Evolutionary conservation across 64 coral and sea anemone species (phyloP), one percentile per base, ranked within the genome.

Genomic region (Dendronephthya gigantea): DNA sequence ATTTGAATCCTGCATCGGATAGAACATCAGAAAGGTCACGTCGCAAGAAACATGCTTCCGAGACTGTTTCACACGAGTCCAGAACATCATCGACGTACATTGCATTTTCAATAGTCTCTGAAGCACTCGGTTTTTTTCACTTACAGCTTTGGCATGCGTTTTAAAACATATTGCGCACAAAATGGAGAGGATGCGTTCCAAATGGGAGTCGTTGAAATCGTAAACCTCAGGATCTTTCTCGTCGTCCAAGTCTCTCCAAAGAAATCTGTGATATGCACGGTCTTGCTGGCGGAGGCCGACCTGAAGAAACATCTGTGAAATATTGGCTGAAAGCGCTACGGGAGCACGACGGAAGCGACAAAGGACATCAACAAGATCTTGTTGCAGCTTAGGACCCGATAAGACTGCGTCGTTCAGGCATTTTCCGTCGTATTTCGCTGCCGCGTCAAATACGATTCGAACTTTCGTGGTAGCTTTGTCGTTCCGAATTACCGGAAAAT

Each of bases 261-360:
- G 47, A 50, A 92, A 89, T 48, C 76, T 82, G 58, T 86, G 91
- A 35, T 50, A 92, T 11, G 37, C 19, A 35, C 84, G 31, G 40
- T 92, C 91, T 48, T 85, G 35, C 4, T 89, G 34, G 22, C 50
- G 87, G 28, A 92, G 55, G 36, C 56, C 72, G 31, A 92, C 87
- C 82, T 89, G 91, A 25, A 89, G 31, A 41, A 92, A 86, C 91
- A 92, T 89, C 52, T 92, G 86, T 0, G 81, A 93, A 49, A 90
- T 93, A 35, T 87, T 87, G 49, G 76, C 88, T 32, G 84, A 84
- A 8, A 93, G 68, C 27, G 85, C 88, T 16, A 90, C 66, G 37
- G 88, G 82, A 36, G 85, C 92, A 1, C 50, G 82, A 39, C 50
- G 85, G 38, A 88, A 93, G 40, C 69, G 65, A 36, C 49, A 87